A percentile compares a stretch with the other conserved stretches of the same genome.
These are phyloP conservation scores for Sebastes trivittatus DNA, from an alignment of 2,797 vertebrate species.

Conservation along the genomic window DNA sequence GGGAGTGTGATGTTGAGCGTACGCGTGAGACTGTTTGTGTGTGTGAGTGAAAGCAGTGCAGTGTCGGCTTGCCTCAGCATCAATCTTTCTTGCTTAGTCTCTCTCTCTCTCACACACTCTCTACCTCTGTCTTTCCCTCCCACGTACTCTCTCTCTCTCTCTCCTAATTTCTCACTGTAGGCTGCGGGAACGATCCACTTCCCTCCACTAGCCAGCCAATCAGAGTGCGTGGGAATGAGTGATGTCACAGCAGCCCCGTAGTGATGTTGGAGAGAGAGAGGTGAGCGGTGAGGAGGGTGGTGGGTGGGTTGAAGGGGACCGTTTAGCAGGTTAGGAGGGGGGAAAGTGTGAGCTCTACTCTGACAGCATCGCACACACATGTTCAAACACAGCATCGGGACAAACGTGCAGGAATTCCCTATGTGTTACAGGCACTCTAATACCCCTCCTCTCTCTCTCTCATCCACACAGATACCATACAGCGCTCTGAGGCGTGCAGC, in stretches of 20 bases:
- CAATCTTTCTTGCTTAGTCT: slow-evolving; percentile 68
- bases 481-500: slow-evolving; percentile 52
- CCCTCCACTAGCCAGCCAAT: slow-evolving; percentile 80
- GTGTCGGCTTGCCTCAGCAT: slow-evolving; percentile 74
- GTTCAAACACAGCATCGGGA: slow-evolving; percentile 33
- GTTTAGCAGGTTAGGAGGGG: slow-evolving; percentile 63
- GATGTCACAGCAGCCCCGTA: slow-evolving; percentile 85
- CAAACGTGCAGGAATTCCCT: slow-evolving; percentile 73
- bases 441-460: slow-evolving; percentile 33
- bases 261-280: slow-evolving; percentile 60
- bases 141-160: slow-evolving; percentile 25
- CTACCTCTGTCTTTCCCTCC: slow-evolving; percentile 34
- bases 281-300: slow-evolving; percentile 30
- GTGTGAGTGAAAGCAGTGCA: slow-evolving; percentile 61
- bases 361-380: slow-evolving; percentile 48
- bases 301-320: slow-evolving; percentile 57
- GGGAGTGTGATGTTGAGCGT: slow-evolving; percentile 64
- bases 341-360: slow-evolving; percentile 40
- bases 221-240: slow-evolving; percentile 76
- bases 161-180: slow-evolving; percentile 66
- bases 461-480: slow-evolving; percentile 48
- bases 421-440: slow-evolving; percentile 44
- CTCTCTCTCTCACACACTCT: slow-evolving; percentile 38
- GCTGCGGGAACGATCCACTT: slow-evolving; percentile 82
- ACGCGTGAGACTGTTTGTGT: slow-evolving; percentile 45